These are phyloP conservation scores for Kryptolebias ocellatus DNA, from an alignment of 2,797 vertebrate genomes.

Conservation along the genomic window DNA sequence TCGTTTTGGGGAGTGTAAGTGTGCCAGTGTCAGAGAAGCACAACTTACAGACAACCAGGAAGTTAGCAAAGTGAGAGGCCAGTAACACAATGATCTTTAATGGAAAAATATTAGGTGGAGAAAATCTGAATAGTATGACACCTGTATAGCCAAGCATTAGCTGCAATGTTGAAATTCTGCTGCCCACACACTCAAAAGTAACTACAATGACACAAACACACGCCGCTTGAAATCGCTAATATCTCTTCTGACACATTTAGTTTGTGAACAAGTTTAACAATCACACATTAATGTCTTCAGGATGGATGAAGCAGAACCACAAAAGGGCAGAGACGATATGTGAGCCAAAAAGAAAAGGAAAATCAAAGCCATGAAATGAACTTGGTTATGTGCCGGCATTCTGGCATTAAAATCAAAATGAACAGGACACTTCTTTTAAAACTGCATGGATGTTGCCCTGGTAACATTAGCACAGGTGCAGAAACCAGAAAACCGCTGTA, in stretches of 20 bases:
- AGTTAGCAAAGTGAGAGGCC: conserved; percentile 46
- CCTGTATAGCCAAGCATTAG: conserved; percentile 26
- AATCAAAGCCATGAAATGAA: conserved; percentile 46
- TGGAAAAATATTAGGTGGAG: conserved; percentile 38
- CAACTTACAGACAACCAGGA: conserved; percentile 57
- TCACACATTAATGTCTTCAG: conserved; percentile 35
- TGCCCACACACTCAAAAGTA: conserved; percentile 27
- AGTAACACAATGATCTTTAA: conserved; percentile 45
- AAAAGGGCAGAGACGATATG: conserved; percentile 28
- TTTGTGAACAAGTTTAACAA: conserved; percentile 35
- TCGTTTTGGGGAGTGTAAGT: conserved; percentile 48
- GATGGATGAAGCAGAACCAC: conserved; percentile 42
- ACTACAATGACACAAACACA: conserved; percentile 25
- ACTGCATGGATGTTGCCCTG: conserved; percentile 32
- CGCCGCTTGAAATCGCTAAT: conserved; percentile 21
- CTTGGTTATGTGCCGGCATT: conserved; percentile 34
- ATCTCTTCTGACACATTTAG: conserved; percentile 42
- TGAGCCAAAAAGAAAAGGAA: conserved; percentile 25
- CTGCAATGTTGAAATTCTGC: conserved; percentile 24
- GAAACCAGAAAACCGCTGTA: conserved; percentile 36
- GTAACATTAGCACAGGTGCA: conserved; percentile 24
- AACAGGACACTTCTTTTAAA: conserved; percentile 20
- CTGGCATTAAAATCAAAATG: neutral
- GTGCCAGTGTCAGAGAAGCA: conserved; percentile 42
- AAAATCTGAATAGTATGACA: conserved; percentile 36